phyloP scores from a whole-genome alignment of 1,140 invertebrate genomes.

The Tetramorium alpestre region DNA sequence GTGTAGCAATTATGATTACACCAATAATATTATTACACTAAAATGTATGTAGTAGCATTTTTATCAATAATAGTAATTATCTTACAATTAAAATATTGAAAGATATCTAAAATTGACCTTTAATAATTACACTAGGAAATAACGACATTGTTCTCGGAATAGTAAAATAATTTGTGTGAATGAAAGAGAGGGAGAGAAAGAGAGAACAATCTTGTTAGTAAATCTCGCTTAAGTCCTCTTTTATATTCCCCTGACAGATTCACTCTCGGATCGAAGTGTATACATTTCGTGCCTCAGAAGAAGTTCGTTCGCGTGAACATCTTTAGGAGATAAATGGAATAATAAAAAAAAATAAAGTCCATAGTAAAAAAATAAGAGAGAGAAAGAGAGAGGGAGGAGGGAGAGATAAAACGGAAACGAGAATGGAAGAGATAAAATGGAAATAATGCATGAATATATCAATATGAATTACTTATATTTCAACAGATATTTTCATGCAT shows the following conservation, averaged over 20 bases:
- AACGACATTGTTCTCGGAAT: not conserved
- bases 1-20: too few species aligned
- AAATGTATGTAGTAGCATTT: not conserved
- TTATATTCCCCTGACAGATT: conserved; percentile 46
- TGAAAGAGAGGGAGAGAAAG: too few species aligned
- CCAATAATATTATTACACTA: not conserved
- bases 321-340: conserved; percentile 21
- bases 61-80: not conserved
- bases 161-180: conserved; percentile 6
- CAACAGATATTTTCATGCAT: not conserved
- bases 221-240: conserved; percentile 42
- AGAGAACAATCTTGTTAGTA: conserved; percentile 35
- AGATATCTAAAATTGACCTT: not conserved
- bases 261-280: conserved; percentile 10
- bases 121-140: conserved; percentile 5
- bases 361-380: conserved; percentile 4
- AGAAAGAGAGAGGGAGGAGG: not conserved
- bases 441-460: not conserved
- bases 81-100: not conserved
- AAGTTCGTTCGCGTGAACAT: conserved; percentile 2
- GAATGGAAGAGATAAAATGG: not conserved
- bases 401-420: not conserved
- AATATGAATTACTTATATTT: not conserved
- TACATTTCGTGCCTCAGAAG: not conserved
- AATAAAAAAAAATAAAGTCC: conserved; percentile 1